Evolutionary conservation across 1,140 invertebrate species (phyloP), one percentile per base, ranked within the genome.

Genomic region (Caenorhabditis latens): DNA sequence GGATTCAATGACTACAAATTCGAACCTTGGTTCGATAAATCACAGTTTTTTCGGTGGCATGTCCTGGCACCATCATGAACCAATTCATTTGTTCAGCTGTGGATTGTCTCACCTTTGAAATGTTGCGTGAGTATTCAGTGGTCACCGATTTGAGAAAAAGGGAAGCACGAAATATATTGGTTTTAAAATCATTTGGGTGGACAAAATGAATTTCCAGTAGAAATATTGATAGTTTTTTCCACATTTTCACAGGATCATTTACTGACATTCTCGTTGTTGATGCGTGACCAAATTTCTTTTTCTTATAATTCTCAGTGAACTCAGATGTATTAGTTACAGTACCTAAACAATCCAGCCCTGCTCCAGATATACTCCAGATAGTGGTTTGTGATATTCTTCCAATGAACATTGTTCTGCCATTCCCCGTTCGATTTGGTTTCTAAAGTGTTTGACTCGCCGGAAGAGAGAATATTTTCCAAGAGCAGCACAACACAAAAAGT

Each of bases 401-500:
- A 32, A 32, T 32, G 32, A 32, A 32, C 32, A 32, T 32, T 32
- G 32, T 32, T 32, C 32, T 32, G 32, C 2, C 32, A 32, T 32
- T 32, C 32, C 32, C 32, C 32, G 32, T 32, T 32, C 2, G 32
- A 32, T 63, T 24, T 32, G 19, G 14, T 8, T 63, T 24, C 14
- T 24, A 63, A 8, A 32, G n/a, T 63, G 19, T 32, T 63, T 63
- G 19, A 32, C 24, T 11, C 2, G 43, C 40, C 6, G 71, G 14
- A 79, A 79, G 14, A 79, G n/a, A 50, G n/a, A 7, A 46, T 24
- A 24, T 50, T 50, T 42, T 79, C 71, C 40, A 32, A 79, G 46
- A 53, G 71, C 46, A 50, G 46, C 46, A 50, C 46, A 79, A 53
- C 71, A 79, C 71, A 50, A 48, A 79, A 79, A 50, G 46, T 79